Base-by-base conservation (phyloP, 1,140 invertebrate species). In the Formica selysi region DNA sequence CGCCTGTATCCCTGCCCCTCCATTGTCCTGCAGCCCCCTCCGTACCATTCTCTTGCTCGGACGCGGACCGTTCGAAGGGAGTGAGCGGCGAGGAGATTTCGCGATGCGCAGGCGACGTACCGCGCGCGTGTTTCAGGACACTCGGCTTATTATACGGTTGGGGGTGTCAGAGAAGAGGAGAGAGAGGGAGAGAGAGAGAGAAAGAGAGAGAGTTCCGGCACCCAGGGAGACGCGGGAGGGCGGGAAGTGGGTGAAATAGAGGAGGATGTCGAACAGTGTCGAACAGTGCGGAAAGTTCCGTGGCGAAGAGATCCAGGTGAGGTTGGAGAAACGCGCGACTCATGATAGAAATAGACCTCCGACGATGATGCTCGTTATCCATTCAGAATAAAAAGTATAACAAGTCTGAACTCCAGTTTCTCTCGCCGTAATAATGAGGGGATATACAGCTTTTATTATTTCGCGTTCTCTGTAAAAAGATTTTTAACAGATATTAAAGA, bases 71-170 rank as follows among this genome's bases (percentile, higher is more conserved):
- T 74, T 68, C 68, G 26, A 61, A 59, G 79, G n/a, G 32, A 68
- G n/a, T 80, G 16, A 13, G 67, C 67, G 79, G 54, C 38, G 79
- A 48, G 54, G 68, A 36, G 54, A 70, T 48, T 44, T 57, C 26
- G 79, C 57, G 79, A 44, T 74, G 79, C 79, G 79, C 79, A 83
- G 79, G 79, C 79, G 54, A 73, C 67, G 65, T 73, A 22, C 8
- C 29, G 38, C 67, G 64, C 65, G 64, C 44, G 48, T 32, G 65
- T 81, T 73, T 62, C 68, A 70, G 79, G 67, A 73, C 68, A 73
- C 79, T 73, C 36, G 22, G 78, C 38, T 80, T 74, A 74, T 83
- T 73, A 83, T 74, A 80, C 68, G 67, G 48, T 59, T 22, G 65
- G 38, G 26, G 36, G 65, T 81, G 78, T 57, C 54, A 29, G 38